phyloP scores from a whole-genome alignment of 2,888 invertebrate species.

The Neelides folsomi region DNA sequence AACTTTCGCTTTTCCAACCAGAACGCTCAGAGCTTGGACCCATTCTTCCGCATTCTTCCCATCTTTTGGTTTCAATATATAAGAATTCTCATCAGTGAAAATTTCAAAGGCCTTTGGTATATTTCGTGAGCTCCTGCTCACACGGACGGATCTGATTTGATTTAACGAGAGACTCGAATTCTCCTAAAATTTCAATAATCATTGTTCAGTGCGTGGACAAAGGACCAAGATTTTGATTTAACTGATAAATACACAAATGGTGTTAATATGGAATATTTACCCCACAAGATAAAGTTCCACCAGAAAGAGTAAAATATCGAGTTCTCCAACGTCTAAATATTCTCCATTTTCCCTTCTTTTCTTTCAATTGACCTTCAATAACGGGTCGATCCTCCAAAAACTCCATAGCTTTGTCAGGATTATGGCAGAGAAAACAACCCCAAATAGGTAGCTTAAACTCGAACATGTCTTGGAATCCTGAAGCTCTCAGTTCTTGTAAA shows the following conservation, averaged over 20 bases:
- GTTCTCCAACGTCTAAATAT: conserved; percentile 85
- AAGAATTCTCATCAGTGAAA: conserved; percentile 81
- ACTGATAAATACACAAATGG: too few relatives aligned
- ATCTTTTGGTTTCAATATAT: conserved; percentile 85
- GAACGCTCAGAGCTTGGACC: conserved; percentile 51
- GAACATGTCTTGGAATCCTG: conserved; percentile 86
- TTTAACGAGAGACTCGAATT: conserved; percentile 62
- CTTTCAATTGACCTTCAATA: conserved; percentile 78
- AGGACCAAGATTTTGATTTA: too few relatives aligned
- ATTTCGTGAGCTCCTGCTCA: conserved; percentile 75
- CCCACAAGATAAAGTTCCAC: conserved; percentile 69
- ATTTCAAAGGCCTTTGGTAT: conserved; percentile 95
- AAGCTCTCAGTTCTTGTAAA: conserved; percentile 68
- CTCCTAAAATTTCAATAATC: too few relatives aligned
- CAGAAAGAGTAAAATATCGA: conserved; percentile 83
- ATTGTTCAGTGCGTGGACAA: too few relatives aligned
- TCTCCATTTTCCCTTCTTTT: conserved; percentile 84
- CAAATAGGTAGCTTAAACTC: conserved; percentile 59
- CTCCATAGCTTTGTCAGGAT: conserved; percentile 76
- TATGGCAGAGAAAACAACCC: conserved; percentile 88
- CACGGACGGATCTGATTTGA: conserved; percentile 87
- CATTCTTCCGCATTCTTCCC: conserved; percentile 90
- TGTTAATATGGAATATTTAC: too few relatives aligned
- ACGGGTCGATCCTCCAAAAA: conserved; percentile 74
- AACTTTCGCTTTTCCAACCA: conserved; percentile 25